phyloP scores from a whole-genome alignment of 2,113 vertebrate species.

The Phylloscopus whistleri region DNA sequence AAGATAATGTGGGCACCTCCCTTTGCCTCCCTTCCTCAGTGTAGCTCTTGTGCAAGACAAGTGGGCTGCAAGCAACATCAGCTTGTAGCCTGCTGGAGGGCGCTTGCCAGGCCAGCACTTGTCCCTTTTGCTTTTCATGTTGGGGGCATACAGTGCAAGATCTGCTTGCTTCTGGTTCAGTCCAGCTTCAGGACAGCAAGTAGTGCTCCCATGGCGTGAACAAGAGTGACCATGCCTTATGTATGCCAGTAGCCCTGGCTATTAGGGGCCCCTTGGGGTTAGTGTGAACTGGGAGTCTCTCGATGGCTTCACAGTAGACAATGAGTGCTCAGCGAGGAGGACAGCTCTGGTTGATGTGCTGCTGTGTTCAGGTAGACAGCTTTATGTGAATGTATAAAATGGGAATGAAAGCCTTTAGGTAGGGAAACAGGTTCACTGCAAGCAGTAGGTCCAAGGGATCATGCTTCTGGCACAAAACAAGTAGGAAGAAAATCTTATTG shows the following conservation, averaged over 20 bases:
- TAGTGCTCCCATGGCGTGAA: accelerated
- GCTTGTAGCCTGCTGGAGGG: not conserved
- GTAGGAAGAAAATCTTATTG: not conserved
- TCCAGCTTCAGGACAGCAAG: not conserved
- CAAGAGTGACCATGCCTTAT: accelerated
- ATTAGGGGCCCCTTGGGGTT: accelerated
- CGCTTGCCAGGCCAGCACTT: accelerated
- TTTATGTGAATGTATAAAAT: not conserved
- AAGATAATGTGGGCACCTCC: not conserved
- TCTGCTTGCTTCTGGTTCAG: not conserved
- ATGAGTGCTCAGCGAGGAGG: accelerated
- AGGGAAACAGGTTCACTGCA: not conserved
- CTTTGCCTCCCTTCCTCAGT: not conserved
- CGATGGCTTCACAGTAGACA: not conserved
- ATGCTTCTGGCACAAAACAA: not conserved
- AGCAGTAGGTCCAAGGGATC: not conserved
- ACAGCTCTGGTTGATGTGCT: not conserved
- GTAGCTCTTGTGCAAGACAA: accelerated
- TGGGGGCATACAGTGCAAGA: not conserved
- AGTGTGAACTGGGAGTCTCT: not conserved
- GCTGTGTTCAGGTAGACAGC: not conserved
- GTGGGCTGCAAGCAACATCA: not conserved
- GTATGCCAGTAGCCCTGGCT: accelerated
- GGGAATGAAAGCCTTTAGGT: not conserved
- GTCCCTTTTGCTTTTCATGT: not conserved